These are phyloP conservation scores for Balanococcus diminutus DNA, from an alignment of 2,888 invertebrate species.

Conservation along the genomic window DNA sequence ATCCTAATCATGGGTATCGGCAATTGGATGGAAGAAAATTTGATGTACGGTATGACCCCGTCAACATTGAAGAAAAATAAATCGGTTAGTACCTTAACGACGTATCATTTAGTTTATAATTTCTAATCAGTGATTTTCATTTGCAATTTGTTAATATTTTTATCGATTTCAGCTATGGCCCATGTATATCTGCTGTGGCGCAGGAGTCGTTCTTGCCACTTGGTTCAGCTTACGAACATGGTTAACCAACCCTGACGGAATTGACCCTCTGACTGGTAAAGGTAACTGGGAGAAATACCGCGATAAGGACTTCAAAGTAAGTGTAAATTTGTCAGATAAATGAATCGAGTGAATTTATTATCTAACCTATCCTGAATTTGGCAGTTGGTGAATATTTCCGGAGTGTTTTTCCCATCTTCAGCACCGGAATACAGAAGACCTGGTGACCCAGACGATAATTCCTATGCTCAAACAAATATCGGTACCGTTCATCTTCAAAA, in stretches of 20 bases:
- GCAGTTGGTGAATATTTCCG: background rate
- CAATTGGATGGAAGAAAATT: background rate
- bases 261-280: background rate
- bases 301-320: constrained; percentile 1
- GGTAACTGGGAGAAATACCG: constrained; percentile 19
- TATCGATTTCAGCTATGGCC: background rate
- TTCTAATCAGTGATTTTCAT: background rate
- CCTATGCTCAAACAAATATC: background rate
- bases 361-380: background rate
- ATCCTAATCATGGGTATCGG: background rate
- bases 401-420: background rate
- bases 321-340: background rate
- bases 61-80: background rate
- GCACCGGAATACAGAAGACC: background rate
- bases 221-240: background rate
- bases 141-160: background rate
- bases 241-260: background rate
- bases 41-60: constrained; percentile 21
- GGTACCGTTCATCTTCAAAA: background rate
- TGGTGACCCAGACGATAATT: constrained; percentile 12
- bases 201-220: background rate
- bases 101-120: background rate
- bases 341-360: background rate
- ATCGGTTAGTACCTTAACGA: background rate
- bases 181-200: background rate